These are phyloP conservation scores for Eriocheir sinensis DNA, from an alignment of 1,140 invertebrate genomes.

Conservation along the genomic window DNA sequence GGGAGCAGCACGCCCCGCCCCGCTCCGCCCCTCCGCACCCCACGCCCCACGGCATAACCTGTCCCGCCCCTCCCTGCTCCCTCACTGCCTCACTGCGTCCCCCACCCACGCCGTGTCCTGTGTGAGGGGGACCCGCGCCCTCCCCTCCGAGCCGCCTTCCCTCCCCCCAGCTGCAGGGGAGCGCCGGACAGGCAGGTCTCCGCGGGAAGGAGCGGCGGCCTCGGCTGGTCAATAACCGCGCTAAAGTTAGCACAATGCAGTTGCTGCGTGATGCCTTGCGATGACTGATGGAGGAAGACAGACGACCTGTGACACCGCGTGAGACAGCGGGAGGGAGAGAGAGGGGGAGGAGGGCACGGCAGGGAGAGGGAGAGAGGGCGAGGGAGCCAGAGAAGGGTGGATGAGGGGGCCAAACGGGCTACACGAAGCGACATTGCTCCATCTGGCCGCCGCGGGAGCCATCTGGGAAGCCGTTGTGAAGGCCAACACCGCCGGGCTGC, in stretches of 20 bases:
- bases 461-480: neutral
- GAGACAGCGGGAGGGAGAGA: neutral
- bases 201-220: neutral
- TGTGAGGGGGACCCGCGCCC: neutral
- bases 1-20: neutral
- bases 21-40: neutral
- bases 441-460: neutral
- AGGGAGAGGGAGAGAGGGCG: slow-evolving; percentile 24
- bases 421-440: neutral
- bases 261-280: neutral
- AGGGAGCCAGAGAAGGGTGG: neutral
- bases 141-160: neutral
- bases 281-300: slow-evolving; percentile 40
- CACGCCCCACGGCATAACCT: neutral
- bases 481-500: neutral
- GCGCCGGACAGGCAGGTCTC: neutral
- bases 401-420: neutral
- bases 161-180: neutral
- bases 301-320: slow-evolving; percentile 10
- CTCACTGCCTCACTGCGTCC: neutral
- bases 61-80: neutral
- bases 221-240: neutral
- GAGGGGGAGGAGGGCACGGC: neutral
- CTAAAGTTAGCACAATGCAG: slow-evolving; percentile 49
- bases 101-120: neutral